A percentile compares a stretch with the other conserved stretches of the same genome.
Conservation (phyloP, 1,140 invertebrate species). For the Neoseiulus cucumeris region DNA sequence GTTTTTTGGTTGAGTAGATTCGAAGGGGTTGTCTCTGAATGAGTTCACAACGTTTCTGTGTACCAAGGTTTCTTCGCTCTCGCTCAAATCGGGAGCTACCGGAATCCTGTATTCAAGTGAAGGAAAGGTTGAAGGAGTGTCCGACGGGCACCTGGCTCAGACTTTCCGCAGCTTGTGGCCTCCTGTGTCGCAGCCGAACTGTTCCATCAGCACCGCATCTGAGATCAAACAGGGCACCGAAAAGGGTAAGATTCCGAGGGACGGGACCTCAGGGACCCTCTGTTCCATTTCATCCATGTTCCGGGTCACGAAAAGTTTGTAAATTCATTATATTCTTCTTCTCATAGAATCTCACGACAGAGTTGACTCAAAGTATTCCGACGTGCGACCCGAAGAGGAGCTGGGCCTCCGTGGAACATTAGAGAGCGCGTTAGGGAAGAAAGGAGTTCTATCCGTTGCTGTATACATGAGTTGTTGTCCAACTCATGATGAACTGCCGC, state of each 20-base stretch:
- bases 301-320: too few relatives aligned
- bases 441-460: not conserved
- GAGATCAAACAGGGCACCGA: too few relatives aligned
- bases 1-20: too few relatives aligned
- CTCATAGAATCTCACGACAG: not conserved
- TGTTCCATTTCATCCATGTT: too few relatives aligned
- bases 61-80: not conserved
- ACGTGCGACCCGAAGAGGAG: not conserved
- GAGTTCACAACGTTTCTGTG: not conserved
- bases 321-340: too few relatives aligned
- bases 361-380: not conserved
- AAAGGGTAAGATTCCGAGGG: too few relatives aligned
- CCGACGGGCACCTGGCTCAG: not conserved
- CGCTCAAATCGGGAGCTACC: conserved; percentile 4
- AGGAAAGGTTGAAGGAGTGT: not conserved
- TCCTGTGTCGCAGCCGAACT: too few relatives aligned
- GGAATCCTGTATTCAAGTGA: not conserved
- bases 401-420: not conserved
- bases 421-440: not conserved
- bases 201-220: too few relatives aligned
- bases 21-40: too few relatives aligned
- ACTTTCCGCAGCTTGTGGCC: not conserved
- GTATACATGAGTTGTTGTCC: not conserved
- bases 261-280: too few relatives aligned
- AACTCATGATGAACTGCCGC: not conserved